Percentiles rank a stretch among this genome's conserved stretches.
phyloP scores from a whole-genome alignment of 35 echinoderm and acorn worm genomes.

The Heliocidaris erythrogramma region DNA sequence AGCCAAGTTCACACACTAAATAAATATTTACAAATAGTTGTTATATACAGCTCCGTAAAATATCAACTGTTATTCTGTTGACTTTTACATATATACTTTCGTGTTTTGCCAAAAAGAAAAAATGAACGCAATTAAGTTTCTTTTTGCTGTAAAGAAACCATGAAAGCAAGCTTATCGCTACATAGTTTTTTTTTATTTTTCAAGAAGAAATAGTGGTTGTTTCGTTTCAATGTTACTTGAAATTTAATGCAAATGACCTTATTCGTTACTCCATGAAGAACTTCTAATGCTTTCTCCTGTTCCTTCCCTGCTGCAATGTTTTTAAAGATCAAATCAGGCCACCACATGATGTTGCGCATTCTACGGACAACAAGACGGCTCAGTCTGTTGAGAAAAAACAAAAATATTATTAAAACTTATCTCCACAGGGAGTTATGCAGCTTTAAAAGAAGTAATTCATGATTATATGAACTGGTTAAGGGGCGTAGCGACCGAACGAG shows the following conservation, averaged over 20 bases:
- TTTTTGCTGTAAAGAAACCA: too few relatives aligned
- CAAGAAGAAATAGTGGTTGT: too few relatives aligned
- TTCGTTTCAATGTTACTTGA: too few relatives aligned
- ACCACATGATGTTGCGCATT: background rate
- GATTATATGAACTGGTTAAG: background rate
- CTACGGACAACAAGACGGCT: background rate
- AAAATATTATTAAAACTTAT: background rate
- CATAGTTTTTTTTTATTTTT: too few relatives aligned
- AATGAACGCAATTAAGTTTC: too few relatives aligned
- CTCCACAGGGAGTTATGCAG: background rate
- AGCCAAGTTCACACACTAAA: too few relatives aligned
- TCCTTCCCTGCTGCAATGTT: background rate
- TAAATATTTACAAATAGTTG: too few relatives aligned
- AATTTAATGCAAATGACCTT: background rate
- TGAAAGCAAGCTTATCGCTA: too few relatives aligned
- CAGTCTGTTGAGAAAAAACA: background rate
- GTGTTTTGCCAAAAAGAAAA: too few relatives aligned
- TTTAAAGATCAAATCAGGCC: background rate
- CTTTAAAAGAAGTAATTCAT: background rate
- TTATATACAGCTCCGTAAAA: too few relatives aligned
- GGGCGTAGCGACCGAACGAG: background rate
- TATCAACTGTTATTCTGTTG: too few relatives aligned
- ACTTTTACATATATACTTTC: too few relatives aligned
- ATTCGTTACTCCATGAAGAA: background rate
- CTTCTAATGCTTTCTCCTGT: background rate